These are phyloP conservation scores for Peribatodes rhomboidaria DNA, from an alignment of 2,888 invertebrate genomes.

Conservation along the genomic window DNA sequence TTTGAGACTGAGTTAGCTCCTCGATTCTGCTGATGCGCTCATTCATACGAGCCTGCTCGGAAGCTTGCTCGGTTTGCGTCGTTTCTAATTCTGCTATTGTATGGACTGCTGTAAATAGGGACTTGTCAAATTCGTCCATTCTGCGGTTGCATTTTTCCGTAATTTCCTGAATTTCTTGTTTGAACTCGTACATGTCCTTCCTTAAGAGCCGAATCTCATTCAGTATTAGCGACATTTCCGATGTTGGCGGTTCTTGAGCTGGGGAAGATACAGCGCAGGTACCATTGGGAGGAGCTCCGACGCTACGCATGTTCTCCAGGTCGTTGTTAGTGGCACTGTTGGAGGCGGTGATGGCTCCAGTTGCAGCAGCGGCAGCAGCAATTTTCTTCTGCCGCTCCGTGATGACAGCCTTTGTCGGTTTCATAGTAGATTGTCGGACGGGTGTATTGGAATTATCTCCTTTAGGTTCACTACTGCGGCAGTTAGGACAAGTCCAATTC, in stretches of 20 bases:
- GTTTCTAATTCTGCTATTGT: not conserved
- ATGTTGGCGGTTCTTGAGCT: not conserved
- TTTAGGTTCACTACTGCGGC: not conserved
- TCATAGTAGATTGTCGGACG: not conserved
- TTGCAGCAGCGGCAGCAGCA: not conserved
- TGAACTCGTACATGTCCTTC: not conserved
- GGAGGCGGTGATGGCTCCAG: too few species aligned
- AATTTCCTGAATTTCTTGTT: not conserved
- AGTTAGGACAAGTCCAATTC: slow-evolving; percentile 1
- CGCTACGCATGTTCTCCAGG: too few species aligned
- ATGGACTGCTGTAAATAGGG: not conserved
- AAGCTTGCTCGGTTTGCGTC: too few species aligned
- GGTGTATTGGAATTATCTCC: not conserved
- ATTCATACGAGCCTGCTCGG: not conserved
- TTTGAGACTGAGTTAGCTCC: not conserved
- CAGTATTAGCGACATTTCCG: not conserved
- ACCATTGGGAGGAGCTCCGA: not conserved
- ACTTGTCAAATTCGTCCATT: too few species aligned
- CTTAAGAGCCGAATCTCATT: too few species aligned
- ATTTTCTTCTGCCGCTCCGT: slow-evolving; percentile 3
- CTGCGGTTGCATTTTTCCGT: not conserved
- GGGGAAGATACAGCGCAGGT: not conserved
- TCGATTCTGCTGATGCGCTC: not conserved
- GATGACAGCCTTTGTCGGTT: not conserved
- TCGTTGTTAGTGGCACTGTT: too few species aligned